Conservation (phyloP, 2,888 invertebrate species). For the Phalera bucephala region DNA sequence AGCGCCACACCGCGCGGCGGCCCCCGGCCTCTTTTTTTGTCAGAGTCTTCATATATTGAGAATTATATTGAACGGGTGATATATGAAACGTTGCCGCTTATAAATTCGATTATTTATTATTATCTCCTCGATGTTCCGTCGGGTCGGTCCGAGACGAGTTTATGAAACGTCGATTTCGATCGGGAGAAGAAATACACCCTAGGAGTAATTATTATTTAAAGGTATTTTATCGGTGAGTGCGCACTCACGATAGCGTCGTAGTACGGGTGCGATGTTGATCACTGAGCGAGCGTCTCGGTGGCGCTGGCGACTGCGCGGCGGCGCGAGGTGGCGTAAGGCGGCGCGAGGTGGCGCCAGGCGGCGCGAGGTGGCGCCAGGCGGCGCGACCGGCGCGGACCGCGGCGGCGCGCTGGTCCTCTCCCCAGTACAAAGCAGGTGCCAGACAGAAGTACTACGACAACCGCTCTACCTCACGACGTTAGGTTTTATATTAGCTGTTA, state of each 20-base stretch:
- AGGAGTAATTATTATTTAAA: constrained; percentile 78
- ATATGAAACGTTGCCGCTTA: constrained; percentile 83
- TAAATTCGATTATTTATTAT: constrained; percentile 78
- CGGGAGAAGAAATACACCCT: constrained; percentile 82
- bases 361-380: constrained; percentile 13
- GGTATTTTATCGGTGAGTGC: constrained; percentile 70
- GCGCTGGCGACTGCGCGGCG: constrained; percentile 16
- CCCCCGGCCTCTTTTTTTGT: constrained; percentile 62
- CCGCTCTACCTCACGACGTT: constrained; percentile 78
- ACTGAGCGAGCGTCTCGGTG: constrained; percentile 51
- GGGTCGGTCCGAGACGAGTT: constrained; percentile 81
- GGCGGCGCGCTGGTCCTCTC: too few relatives aligned
- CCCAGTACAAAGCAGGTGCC: constrained; percentile 43
- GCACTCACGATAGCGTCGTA: constrained; percentile 73
- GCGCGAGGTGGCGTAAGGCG: constrained; percentile 16
- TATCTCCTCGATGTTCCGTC: constrained; percentile 79
- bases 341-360: constrained; percentile 10
- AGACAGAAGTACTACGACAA: constrained; percentile 52
- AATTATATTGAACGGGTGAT: constrained; percentile 83
- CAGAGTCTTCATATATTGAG: constrained; percentile 81
- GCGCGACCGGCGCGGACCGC: constrained; percentile 7
- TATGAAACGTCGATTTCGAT: constrained; percentile 80
- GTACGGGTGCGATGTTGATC: constrained; percentile 78
- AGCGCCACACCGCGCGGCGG: constrained; percentile 70
- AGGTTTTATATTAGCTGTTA: constrained; percentile 79